Evolutionary conservation across 1,140 invertebrate genomes (phyloP).

Genomic region (Achroia grisella): DNA sequence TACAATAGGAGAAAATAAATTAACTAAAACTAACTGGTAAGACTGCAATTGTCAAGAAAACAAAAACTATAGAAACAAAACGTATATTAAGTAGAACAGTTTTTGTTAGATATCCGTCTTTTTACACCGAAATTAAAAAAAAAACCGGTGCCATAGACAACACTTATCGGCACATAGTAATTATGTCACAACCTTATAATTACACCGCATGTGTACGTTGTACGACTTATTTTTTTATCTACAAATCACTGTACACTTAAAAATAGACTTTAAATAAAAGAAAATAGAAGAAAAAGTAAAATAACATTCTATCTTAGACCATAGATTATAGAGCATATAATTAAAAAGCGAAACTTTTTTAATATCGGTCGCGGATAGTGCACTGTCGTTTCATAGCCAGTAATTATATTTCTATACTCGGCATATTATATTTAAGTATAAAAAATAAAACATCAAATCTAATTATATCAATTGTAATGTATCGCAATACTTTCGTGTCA

Average conservation of each 20-base stretch:
- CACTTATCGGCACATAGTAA: constrained; percentile 29
- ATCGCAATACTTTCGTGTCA: no score
- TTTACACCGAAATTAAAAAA: constrained; percentile 4
- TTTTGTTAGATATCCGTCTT: no score
- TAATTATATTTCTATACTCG: constrained; percentile 21
- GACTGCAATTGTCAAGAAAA: no score
- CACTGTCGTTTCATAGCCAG: constrained; percentile 30
- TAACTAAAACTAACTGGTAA: no score
- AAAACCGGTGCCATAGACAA: constrained; percentile 26
- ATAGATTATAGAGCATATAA: constrained; percentile 25
- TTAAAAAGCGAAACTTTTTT: constrained; percentile 44
- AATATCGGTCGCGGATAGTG: constrained; percentile 36
- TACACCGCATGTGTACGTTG: constrained; percentile 36
- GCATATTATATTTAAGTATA: no score
- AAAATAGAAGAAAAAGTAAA: constrained; percentile 9
- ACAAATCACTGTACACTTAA: constrained; percentile 18
- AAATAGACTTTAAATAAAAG: constrained; percentile 24
- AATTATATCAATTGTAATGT: no score
- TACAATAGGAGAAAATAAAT: no score
- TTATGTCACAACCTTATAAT: constrained; percentile 56
- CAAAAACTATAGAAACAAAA: no score
- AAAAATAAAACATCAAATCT: no score
- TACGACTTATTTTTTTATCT: constrained; percentile 34
- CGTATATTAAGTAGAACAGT: no score
- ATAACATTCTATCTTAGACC: not conserved